These are phyloP conservation scores for Premnoplex brunnescens DNA, from an alignment of 2,797 vertebrate genomes.

Conservation along the genomic window DNA sequence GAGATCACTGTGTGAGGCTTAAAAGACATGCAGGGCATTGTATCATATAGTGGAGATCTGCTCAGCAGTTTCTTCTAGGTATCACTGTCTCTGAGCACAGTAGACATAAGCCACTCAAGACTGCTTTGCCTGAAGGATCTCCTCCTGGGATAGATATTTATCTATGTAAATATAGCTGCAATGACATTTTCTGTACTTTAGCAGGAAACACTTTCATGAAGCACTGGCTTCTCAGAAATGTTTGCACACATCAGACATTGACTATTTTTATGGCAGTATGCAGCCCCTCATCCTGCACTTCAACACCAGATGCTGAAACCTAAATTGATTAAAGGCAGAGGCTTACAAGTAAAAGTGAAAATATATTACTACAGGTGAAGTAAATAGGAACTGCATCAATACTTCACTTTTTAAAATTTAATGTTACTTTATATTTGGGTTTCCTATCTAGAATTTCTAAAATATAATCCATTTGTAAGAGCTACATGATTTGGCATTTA, in stretches of 20 bases:
- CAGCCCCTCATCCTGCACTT: neutral
- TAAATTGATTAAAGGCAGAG: neutral
- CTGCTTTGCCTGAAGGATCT: neutral
- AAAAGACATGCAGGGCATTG: neutral
- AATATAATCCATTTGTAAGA: neutral
- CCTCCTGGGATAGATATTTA: neutral
- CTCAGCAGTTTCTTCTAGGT: neutral
- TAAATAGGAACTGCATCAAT: neutral
- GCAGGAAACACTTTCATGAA: neutral
- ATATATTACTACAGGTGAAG: neutral
- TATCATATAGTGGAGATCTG: neutral
- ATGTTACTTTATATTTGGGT: neutral
- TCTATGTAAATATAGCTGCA: neutral
- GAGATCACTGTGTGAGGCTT: neutral
- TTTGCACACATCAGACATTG: neutral
- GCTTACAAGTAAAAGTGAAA: neutral
- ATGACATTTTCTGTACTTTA: neutral
- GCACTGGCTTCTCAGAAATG: neutral
- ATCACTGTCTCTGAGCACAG: neutral
- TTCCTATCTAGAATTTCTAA: neutral
- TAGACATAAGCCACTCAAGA: neutral
- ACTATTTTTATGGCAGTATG: neutral
- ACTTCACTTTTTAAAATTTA: too few relatives aligned
- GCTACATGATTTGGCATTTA: rapidly evolving
- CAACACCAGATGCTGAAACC: neutral